Base-by-base conservation (phyloP, 1,140 invertebrate species). In the Papilio polytes region DNA sequence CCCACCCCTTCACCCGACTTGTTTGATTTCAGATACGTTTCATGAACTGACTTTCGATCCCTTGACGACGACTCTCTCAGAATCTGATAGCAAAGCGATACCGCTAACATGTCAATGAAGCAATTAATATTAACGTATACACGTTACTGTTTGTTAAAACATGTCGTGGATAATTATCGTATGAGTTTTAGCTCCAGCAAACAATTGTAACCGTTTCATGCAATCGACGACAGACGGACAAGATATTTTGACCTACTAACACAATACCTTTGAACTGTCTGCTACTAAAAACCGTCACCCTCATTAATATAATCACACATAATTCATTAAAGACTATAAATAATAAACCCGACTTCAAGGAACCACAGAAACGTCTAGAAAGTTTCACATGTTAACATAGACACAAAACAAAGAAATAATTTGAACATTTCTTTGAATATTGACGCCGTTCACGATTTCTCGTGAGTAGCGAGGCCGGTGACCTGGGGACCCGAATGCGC, bases 1-100 rank as follows among this genome's bases (percentile, higher is more conserved):
- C 18, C 18, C 15, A 1, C 53, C 4, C 18, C 53, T 1, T 48
- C 13, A 0, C 48, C 48, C 53, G 2, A 18, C 18, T 3, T 8
- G 18, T 56, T 56, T 56, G 53, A 56, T 56, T 56, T 56, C 53
- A n/a, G 53, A 56, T 56, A 56, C 53, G 53, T 56, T 56, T 56
- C 53, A 56, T 7, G 53, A 56, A 56, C 18, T n/a, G 53, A 56
- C 15, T 51, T n/a, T 1, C 53, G 18, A 56, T 56, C 53, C 53
- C 53, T n/a, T 48, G 12, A 48, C 46, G 46, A 48, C 53, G 53
- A 8, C 18, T 4, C 53, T 56, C 48, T 51, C 13, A 51, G 2
- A 51, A 13, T 51, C 12, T 15, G 53, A n/a, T 18, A 56, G 53
- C 18, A 18, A 56, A 56, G 18, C 53, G 53, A 56, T 56, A n/a